These are phyloP conservation scores for Lerema accius DNA, from an alignment of 1,140 invertebrate species.

Conservation along the genomic window DNA sequence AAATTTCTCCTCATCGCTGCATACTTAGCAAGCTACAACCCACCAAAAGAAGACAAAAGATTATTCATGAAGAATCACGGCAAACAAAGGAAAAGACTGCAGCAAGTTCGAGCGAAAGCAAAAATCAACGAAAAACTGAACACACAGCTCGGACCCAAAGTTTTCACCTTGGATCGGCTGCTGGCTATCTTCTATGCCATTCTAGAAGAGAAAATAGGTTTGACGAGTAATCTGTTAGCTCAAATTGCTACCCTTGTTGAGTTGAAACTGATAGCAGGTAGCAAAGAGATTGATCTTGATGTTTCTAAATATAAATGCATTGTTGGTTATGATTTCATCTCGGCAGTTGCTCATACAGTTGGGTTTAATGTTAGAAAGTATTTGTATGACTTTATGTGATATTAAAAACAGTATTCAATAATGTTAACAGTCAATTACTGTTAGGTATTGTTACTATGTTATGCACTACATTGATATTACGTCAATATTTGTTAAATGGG, in stretches of 20 bases:
- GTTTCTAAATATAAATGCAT: conserved; percentile 88
- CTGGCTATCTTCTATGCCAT: conserved; percentile 97
- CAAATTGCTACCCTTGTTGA: conserved; percentile 91
- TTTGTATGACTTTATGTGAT: conserved; percentile 87
- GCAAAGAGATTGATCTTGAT: conserved; percentile 85
- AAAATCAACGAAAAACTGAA: conserved; percentile 83
- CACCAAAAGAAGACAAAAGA: conserved; percentile 91
- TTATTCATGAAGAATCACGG: conserved; percentile 91
- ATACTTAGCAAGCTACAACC: conserved; percentile 95
- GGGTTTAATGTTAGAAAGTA: conserved; percentile 89
- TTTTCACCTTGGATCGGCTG: conserved; percentile 92
- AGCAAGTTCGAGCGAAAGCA: conserved; percentile 83
- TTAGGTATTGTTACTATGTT: too few relatives aligned
- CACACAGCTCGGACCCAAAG: conserved; percentile 89
- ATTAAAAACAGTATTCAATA: too few relatives aligned
- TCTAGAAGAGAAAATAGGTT: conserved; percentile 90
- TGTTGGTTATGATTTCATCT: conserved; percentile 88
- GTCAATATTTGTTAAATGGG: too few relatives aligned
- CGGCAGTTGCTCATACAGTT: conserved; percentile 87
- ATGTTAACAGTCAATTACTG: too few relatives aligned
- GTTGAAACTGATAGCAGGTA: conserved; percentile 86
- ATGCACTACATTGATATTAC: too few relatives aligned
- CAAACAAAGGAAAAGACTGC: conserved; percentile 84
- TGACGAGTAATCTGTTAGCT: conserved; percentile 91
- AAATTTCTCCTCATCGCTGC: conserved; percentile 95